A percentile compares a stretch with the other conserved stretches of the same genome.
Conservation (phyloP, 1,140 invertebrate species). For the Ceratoteleas bidentatus region DNA sequence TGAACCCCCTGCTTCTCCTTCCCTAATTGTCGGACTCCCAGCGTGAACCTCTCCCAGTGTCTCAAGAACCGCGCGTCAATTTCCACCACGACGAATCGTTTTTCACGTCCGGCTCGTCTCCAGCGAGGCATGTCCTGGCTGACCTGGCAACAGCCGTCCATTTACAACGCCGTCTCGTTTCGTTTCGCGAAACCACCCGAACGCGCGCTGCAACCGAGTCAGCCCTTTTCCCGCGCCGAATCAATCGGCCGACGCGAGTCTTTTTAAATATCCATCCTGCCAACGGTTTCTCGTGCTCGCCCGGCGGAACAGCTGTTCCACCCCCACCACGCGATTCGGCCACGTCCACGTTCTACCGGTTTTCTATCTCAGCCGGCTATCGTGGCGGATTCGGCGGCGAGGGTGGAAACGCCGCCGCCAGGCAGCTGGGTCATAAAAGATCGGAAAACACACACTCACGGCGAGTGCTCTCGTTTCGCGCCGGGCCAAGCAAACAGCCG, state of each 20-base stretch:
- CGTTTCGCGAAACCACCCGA: too few species aligned
- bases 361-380: slow-evolving; percentile 64
- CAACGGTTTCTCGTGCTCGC: slow-evolving; percentile 61
- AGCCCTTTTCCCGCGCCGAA: too few species aligned
- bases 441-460: slow-evolving; percentile 55
- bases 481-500: slow-evolving; percentile 4
- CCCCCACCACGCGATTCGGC: slow-evolving; percentile 55
- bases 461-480: slow-evolving; percentile 47
- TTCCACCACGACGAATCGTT: too few species aligned
- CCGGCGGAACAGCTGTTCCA: slow-evolving; percentile 60
- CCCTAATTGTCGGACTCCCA: too few species aligned
- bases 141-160: too few species aligned
- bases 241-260: slow-evolving; percentile 59
- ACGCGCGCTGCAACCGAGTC: too few species aligned
- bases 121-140: too few species aligned
- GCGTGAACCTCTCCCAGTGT: too few species aligned
- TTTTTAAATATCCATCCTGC: slow-evolving; percentile 65
- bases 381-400: slow-evolving; percentile 59
- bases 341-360: slow-evolving; percentile 61
- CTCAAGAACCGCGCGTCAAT: too few species aligned
- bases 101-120: too few species aligned
- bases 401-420: slow-evolving; percentile 42
- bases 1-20: too few species aligned
- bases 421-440: slow-evolving; percentile 62
- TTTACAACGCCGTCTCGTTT: too few species aligned